Base-by-base conservation (phyloP, 2,888 invertebrate species). In the Meganola albula region DNA sequence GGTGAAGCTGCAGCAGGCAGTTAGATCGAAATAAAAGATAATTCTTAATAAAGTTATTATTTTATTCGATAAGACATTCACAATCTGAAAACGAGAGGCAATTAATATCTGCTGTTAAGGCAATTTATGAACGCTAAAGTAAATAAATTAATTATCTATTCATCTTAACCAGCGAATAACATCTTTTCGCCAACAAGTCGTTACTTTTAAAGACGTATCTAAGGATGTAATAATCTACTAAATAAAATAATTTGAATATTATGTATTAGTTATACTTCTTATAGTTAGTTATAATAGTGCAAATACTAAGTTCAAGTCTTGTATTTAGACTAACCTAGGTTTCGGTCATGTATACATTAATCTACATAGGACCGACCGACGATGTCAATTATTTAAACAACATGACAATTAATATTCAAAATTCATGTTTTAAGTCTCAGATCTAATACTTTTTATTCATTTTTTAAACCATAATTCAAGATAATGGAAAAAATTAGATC, bases 31-130 rank as follows among this genome's bases (percentile, higher is more conserved):
- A 37, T 21, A 32, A 48, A 52, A 43, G 37, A 36, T 34, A 39
- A 16, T 12, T 27, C 37, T 46, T 67, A 69, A 68, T 72, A 77
- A 75, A 78, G 74, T 75, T 74, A 74, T 74, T 74, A 74, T 74
- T 76, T 78, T 79, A 79, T 79, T 82, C 70, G 71, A 79, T 78
- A 80, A 77, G 76, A 78, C 74, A 74, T 79, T 74, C 74, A 79
- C 74, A 80, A 78, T 78, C 70, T 78, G 74, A 74, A 74, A 76
- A 62, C 58, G 70, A 68, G 68, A 69, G 71, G 77, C 72, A 73
- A 67, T 73, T 73, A 69, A 72, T 70, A 70, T 76, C 66, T 74
- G 74, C 67, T 72, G 69, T 75, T 77, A 77, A 74, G 74, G 76
- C 76, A 78, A 74, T 76, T 69, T 71, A 74, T 66, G 72, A 72